These are phyloP conservation scores for Trisateles emortualis DNA, from an alignment of 2,888 invertebrate genomes.

Conservation along the genomic window DNA sequence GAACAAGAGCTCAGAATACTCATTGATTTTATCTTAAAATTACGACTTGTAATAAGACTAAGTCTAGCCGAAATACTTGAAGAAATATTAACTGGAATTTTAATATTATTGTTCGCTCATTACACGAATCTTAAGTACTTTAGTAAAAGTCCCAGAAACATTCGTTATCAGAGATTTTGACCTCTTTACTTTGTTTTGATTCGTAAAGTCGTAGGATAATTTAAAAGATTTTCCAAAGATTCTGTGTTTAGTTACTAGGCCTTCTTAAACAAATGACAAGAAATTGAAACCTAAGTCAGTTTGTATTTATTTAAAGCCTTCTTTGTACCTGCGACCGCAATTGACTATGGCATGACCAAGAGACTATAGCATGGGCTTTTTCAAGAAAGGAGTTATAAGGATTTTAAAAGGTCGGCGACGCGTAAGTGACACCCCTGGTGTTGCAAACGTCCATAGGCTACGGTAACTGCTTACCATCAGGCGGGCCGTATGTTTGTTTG, in stretches of 20 bases:
- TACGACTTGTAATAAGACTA: neutral
- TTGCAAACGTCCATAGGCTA: no score
- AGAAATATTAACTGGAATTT: neutral
- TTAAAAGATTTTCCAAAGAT: slow-evolving; percentile 28
- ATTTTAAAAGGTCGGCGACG: no score
- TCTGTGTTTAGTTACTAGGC: slow-evolving; percentile 21
- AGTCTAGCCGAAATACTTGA: neutral
- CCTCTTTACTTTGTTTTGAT: slow-evolving; percentile 26
- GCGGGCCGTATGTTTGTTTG: no score
- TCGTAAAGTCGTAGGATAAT: slow-evolving; percentile 28
- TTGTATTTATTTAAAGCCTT: neutral
- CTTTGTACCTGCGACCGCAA: no score
- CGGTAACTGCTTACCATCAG: no score
- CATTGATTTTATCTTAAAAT: no score
- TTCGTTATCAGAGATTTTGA: slow-evolving; percentile 21
- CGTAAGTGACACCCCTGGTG: no score
- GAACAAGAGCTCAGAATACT: no score
- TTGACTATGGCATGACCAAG: no score
- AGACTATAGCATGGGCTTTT: no score
- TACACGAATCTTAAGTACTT: neutral
- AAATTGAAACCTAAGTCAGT: slow-evolving; percentile 24
- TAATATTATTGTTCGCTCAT: neutral
- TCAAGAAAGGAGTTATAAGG: no score
- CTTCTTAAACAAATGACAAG: slow-evolving; percentile 33
- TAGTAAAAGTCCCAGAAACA: neutral